Base-by-base conservation (phyloP, 2,113 vertebrate species). In the Cairina moschata region DNA sequence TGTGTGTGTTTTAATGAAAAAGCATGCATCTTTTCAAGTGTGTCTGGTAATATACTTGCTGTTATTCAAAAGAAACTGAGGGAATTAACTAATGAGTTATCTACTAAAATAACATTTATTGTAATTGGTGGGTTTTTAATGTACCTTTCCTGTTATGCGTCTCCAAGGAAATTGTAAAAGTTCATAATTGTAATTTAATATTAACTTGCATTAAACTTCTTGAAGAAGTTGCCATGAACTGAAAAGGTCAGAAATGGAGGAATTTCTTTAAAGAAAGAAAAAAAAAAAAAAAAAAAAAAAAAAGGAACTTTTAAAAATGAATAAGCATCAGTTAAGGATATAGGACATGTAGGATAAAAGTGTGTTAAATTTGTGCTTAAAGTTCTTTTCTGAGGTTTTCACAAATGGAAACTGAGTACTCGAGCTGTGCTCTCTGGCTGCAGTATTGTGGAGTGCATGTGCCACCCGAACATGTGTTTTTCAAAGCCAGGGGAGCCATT, bases 391-490 rank as follows among this genome's bases (percentile, higher is more conserved):
- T 69, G 72, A 77, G 67, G 26, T 50, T 89, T 79, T 92, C 29
- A 7, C 21, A 62, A 87, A 46, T 73, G 46, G 63, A 79, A 91
- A 73, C n/a, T 1, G 6, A 69, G 58, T 52, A 55, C 11, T 90
- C 52, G 8, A 34, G 32, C 65, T 88, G 34, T 84, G 62, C 72
- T 11, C 38, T 81, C 73, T 92, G 76, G 56, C 68, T 77, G 83
- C 59, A 73, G 71, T 52, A n/a, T 80, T 85, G 73, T 50, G 60
- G 59, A 93, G 66, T 62, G 23, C 75, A 20, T 13, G 18, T 46
- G 6, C 66, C 88, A 86, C 74, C 50, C 50, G 75, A 86, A 86
- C 59, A 50, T 88, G 88, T 74, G 95, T 69, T 94, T 96, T 88
- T 91, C 80, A 76, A 46, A 94, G 86, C 69, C 1, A 8, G 31